Base-by-base conservation (phyloP, 2,888 invertebrate species). In the Dione juno region DNA sequence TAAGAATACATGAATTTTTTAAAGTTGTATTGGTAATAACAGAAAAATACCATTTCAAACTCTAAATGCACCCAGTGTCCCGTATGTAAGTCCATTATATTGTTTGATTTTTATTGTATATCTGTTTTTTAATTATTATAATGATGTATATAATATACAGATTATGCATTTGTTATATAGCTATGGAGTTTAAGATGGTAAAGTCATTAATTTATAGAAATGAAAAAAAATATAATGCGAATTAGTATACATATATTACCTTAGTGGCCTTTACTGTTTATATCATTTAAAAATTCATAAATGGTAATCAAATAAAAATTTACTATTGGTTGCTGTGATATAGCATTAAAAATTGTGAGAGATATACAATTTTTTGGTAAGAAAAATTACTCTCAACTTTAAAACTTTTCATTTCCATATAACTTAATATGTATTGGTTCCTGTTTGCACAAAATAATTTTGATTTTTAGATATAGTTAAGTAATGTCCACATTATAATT, bases 51-150 rank as follows among this genome's bases (percentile, higher is more conserved):
- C 11, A 16, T n/a, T 37, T 35, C 16, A 45, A 61, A 16, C 45
- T 28, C 76, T 76, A 77, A 21, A 65, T 48, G 57, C 76, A 74
- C 70, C 67, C 79, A 81, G 74, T 70, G 75, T 76, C 78, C 16
- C 8, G 52, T 41, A n/a, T n/a, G n/a, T 41, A 37, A 28, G 48
- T 58, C 67, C 67, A 67, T 21, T 63, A 61, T 61, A 45, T 63
- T 53, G 37, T 19, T 40, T 50, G 13, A 28, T 40, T 21, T 48
- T 67, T 57, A 19, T 58, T 21, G 14, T 48, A 19, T 54, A 59
- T 67, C 50, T 63, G 11, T 50, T 59, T 41, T 67, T 68, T 63
- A 19, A 19, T 54, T 63, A 35, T 35, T 52, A 35, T 45, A 35
- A 53, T 52, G 10, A 53, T 43, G 43, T 52, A 53, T 43, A 35